phyloP scores from a whole-genome alignment of 2,113 vertebrate species.

The Xyrauchen texanus region DNA sequence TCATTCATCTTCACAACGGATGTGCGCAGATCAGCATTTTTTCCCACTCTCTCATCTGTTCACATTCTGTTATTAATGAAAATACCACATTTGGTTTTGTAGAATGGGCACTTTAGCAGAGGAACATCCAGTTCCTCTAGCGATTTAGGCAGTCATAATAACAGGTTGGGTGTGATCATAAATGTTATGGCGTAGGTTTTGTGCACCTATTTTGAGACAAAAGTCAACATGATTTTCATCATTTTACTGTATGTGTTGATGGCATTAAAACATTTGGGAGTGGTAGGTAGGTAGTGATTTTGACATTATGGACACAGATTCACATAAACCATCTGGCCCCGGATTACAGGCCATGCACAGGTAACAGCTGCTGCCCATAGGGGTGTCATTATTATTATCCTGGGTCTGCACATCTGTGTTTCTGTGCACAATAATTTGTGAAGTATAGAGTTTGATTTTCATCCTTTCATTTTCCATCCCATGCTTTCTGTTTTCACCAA shows the following conservation, averaged over 20 bases:
- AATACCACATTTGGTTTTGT: slow-evolving; percentile 56
- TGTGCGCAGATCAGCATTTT: slow-evolving; percentile 41
- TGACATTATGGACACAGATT: slow-evolving; percentile 45
- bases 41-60: slow-evolving; percentile 32
- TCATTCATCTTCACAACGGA: slow-evolving; percentile 26
- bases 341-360: slow-evolving; percentile 63
- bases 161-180: slow-evolving; percentile 33
- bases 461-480: too few species aligned
- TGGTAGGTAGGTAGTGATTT: slow-evolving; percentile 52
- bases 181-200: slow-evolving; percentile 14
- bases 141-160: slow-evolving; percentile 44
- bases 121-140: slow-evolving; percentile 21
- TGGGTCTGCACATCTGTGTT: background rate
- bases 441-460: background rate
- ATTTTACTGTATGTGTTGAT: slow-evolving; percentile 50
- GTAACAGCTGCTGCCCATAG: slow-evolving; percentile 62
- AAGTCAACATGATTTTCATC: slow-evolving; percentile 19
- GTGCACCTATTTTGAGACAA: background rate
- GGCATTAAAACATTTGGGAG: slow-evolving; percentile 55
- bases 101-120: slow-evolving; percentile 15
- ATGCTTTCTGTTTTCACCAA: too few species aligned
- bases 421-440: too few species aligned
- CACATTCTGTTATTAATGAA: slow-evolving; percentile 65
- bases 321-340: slow-evolving; percentile 60
- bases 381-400: slow-evolving; percentile 22